Percentiles rank a stretch among this genome's conserved stretches.
Evolutionary conservation across 1,140 invertebrate genomes (phyloP).

Genomic region (Drosophila bocqueti): DNA sequence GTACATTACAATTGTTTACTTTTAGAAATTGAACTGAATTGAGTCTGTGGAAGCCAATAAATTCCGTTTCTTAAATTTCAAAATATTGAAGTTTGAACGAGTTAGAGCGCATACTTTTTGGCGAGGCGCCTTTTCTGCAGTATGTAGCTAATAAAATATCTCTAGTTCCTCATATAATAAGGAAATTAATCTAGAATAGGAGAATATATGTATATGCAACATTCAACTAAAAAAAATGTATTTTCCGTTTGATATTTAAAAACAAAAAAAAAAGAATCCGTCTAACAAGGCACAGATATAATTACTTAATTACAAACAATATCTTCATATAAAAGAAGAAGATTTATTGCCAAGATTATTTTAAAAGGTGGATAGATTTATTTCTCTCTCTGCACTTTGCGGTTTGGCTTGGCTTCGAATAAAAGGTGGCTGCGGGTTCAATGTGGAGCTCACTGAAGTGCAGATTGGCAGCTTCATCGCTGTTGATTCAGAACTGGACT

Average conservation of each 20-base stretch:
- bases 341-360: no score
- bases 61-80: not conserved
- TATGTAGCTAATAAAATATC: no score
- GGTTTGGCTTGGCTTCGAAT: conserved; percentile 31
- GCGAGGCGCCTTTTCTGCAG: fast-evolving
- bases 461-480: conserved; percentile 53
- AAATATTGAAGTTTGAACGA: not conserved
- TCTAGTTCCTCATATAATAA: no score
- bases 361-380: not conserved
- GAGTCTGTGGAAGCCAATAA: no score
- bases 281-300: no score
- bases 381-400: conserved; percentile 20
- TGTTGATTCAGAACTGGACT: conserved; percentile 70
- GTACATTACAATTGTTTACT: not conserved
- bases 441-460: conserved; percentile 38
- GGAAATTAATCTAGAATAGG: no score
- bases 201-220: not conserved
- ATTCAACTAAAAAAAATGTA: not conserved
- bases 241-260: not conserved
- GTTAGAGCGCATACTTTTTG: not conserved
- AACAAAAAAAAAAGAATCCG: no score
- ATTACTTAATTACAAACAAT: not conserved
- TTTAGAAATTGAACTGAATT: no score
- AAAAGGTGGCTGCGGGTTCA: conserved; percentile 1
- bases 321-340: not conserved